A percentile compares a stretch with the other conserved stretches of the same genome.
Conservation (phyloP, 2,888 invertebrate species). For the Drosophila kuntzei region DNA sequence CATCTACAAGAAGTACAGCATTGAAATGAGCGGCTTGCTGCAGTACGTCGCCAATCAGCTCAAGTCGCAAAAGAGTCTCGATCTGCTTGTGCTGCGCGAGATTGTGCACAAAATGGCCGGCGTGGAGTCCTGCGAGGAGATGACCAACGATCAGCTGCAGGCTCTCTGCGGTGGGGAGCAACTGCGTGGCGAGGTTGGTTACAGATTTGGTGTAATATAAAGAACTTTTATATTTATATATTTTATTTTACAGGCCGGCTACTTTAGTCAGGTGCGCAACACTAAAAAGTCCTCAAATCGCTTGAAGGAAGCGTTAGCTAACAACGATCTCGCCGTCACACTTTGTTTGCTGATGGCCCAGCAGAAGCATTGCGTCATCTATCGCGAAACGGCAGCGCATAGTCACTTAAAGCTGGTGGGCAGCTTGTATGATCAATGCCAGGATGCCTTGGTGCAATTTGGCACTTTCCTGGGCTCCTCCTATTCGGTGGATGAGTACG, state of each 20-base stretch:
- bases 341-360: slow-evolving; percentile 98
- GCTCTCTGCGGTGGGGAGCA: slow-evolving; percentile 99
- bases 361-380: slow-evolving; percentile 98
- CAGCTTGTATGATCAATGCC: slow-evolving; percentile 95
- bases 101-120: slow-evolving; percentile 99
- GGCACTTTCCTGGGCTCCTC: slow-evolving; percentile 97
- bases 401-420: slow-evolving; percentile 96
- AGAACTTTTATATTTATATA: not conserved
- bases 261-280: slow-evolving; percentile 98
- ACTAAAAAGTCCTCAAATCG: slow-evolving; percentile 97
- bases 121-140: slow-evolving; percentile 97
- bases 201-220: not conserved
- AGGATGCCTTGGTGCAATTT: slow-evolving; percentile 99
- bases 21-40: slow-evolving; percentile 96
- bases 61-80: slow-evolving; percentile 97
- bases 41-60: slow-evolving; percentile 99
- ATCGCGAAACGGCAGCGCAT: slow-evolving; percentile 91
- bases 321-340: slow-evolving; percentile 96
- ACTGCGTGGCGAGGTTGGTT: slow-evolving; percentile 94
- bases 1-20: slow-evolving; percentile 98
- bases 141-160: slow-evolving; percentile 97
- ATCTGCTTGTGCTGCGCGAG: slow-evolving; percentile 96
- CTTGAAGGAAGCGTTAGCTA: slow-evolving; percentile 97
- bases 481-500: slow-evolving; percentile 97
- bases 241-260: slow-evolving; percentile 91